Evolutionary conservation across 2,113 vertebrate genomes (phyloP).

Genomic region (Acrocephalus kingi): DNA sequence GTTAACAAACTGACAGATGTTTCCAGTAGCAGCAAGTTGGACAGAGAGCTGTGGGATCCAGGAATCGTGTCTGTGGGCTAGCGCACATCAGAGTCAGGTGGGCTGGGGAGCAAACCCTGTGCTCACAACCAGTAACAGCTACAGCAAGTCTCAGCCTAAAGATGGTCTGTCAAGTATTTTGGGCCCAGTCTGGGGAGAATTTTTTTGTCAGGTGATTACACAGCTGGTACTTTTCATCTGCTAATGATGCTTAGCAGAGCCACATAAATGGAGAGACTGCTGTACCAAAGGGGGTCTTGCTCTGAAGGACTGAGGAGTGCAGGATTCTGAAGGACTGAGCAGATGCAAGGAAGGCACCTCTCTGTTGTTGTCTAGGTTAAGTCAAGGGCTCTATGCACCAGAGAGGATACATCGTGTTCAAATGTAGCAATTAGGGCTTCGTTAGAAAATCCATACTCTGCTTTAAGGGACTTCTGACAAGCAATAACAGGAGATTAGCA

Average conservation of each 20-base stretch:
- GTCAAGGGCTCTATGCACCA: background rate
- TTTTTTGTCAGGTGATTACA: background rate
- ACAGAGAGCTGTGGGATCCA: background rate
- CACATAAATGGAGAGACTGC: background rate
- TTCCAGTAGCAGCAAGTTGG: background rate
- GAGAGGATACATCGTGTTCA: background rate
- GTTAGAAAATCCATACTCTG: background rate
- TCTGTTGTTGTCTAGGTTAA: background rate
- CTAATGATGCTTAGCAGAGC: background rate
- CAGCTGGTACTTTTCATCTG: background rate
- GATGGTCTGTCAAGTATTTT: background rate
- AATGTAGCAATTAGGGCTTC: background rate
- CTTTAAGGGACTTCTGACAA: background rate
- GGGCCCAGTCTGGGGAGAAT: background rate
- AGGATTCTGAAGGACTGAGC: background rate
- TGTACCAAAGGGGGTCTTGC: background rate
- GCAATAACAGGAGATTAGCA: background rate
- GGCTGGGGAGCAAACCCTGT: background rate
- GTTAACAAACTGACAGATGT: background rate
- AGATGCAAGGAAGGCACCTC: background rate
- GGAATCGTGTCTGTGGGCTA: background rate
- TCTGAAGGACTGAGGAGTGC: background rate
- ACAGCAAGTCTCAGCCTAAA: background rate
- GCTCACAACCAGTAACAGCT: background rate
- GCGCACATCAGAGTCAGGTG: fast-evolving